A percentile compares a stretch with the other conserved stretches of the same genome.
Evolutionary conservation across 2,888 invertebrate genomes (phyloP).

Genomic region (Nysson spinosus): DNA sequence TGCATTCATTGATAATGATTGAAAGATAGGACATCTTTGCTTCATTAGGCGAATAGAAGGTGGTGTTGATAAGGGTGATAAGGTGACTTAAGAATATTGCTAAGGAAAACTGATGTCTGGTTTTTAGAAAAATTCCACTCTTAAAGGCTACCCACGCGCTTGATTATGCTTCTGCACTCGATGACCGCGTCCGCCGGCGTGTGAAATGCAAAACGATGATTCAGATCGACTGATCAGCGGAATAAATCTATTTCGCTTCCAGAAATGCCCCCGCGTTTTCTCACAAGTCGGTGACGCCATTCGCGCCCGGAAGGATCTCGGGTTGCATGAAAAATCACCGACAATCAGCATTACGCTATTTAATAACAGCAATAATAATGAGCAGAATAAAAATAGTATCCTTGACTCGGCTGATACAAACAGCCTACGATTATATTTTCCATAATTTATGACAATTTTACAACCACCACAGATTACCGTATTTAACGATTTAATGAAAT

Average conservation of each 20-base stretch:
- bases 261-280: conserved; percentile 29
- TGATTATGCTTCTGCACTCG: not conserved
- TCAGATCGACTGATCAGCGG: conserved; percentile 18
- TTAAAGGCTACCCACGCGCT: not conserved
- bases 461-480: not conserved
- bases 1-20: too few species aligned
- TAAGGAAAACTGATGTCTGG: too few species aligned
- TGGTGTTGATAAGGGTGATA: too few species aligned
- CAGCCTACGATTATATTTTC: not conserved
- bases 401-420: not conserved
- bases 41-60: too few species aligned
- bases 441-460: not conserved
- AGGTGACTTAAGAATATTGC: too few species aligned
- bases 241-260: conserved; percentile 19
- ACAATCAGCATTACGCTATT: conserved; percentile 7
- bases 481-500: not conserved
- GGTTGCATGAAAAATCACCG: conserved; percentile 11
- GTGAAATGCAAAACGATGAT: conserved; percentile 24
- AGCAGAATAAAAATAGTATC: conserved; percentile 11
- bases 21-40: too few species aligned
- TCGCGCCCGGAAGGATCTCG: conserved; percentile 15
- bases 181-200: not conserved
- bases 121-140: too few species aligned
- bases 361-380: conserved; percentile 1
- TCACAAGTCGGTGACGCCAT: conserved; percentile 4